Conservation (phyloP, 2,888 invertebrate genomes). For the Prosopocoilus inquinatus region DNA sequence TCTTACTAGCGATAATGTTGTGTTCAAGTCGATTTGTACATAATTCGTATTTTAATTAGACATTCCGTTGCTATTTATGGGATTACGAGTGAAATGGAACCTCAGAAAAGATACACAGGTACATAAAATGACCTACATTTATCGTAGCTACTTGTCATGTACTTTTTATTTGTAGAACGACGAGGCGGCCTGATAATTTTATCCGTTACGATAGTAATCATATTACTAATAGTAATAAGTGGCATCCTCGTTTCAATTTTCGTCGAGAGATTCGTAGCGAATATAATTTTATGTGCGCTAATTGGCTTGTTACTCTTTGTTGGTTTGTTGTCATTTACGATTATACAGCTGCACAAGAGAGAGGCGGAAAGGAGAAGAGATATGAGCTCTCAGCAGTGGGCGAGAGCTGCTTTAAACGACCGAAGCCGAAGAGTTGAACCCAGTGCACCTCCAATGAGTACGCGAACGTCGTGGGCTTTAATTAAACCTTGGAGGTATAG, state of each 20-base stretch:
- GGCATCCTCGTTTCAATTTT: slow-evolving; percentile 31
- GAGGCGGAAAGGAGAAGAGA: slow-evolving; percentile 30
- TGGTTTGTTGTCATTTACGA: slow-evolving; percentile 31
- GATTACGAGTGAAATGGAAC: background rate
- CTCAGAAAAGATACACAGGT: slow-evolving; percentile 4
- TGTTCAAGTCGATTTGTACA: no score
- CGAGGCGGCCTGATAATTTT: slow-evolving; percentile 34
- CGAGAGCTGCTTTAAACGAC: slow-evolving; percentile 23
- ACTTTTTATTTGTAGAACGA: slow-evolving; percentile 24
- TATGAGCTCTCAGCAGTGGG: slow-evolving; percentile 30
- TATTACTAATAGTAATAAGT: slow-evolving; percentile 31
- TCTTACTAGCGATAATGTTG: no score
- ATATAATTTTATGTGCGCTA: slow-evolving; percentile 32
- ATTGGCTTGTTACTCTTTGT: slow-evolving; percentile 31
- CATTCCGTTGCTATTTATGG: no score
- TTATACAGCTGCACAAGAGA: slow-evolving; percentile 33
- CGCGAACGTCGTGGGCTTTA: slow-evolving; percentile 31
- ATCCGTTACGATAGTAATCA: slow-evolving; percentile 30
- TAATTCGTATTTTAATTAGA: no score
- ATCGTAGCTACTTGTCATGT: background rate
- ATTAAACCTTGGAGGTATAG: slow-evolving; percentile 28
- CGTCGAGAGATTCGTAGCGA: slow-evolving; percentile 29
- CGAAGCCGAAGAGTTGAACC: slow-evolving; percentile 23
- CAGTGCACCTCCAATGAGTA: slow-evolving; percentile 29
- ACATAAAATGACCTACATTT: background rate